Evolutionary conservation across 1,140 invertebrate species (phyloP), one percentile per base, ranked within the genome.

Genomic region (Maconellicoccus hirsutus): DNA sequence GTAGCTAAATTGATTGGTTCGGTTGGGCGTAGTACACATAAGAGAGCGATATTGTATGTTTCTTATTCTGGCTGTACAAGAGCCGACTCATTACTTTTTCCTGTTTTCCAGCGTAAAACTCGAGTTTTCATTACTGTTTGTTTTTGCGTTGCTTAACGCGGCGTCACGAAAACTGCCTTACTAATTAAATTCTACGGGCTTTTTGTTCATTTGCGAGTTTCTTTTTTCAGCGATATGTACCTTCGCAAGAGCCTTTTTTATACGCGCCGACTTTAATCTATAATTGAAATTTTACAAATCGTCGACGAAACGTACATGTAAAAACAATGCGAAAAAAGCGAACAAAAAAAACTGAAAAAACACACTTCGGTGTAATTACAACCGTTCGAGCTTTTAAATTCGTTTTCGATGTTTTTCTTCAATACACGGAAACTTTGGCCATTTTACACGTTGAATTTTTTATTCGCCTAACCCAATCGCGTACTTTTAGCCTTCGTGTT

Each of bases 41-140:
- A 52, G 42, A 52, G 42, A 52, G 16, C 42, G 16, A 52, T 52
- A 8, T 52, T 52, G 6, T 8, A 3, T 33, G n/a, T 52, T 52
- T 19, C 42, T 52, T 52, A 52, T 52, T 4, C 6, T 16, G 10
- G 12, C 42, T 19, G 10, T 52, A 3, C 12, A 14, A 38, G n/a
- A 52, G 42, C 42, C 42, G n/a, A 52, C 42, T 52, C 42, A 19
- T 52, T 52, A 52, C 42, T 52, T 52, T 52, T 52, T 52, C 16
- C 42, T 19, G 42, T 52, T 52, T 16, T 52, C 42, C 12, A 52
- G 42, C 42, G 12, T 33, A 33, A 33, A 33, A 33, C 42, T 19
- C 42, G n/a, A 52, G 42, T 52, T 52, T 52, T 52, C 42, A 52
- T 52, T 52, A 16, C 42, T 52, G 42, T 52, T 52, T 52, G 42